Conservation (phyloP, 2,797 vertebrate species). For the Sylvilagus floridanus region DNA sequence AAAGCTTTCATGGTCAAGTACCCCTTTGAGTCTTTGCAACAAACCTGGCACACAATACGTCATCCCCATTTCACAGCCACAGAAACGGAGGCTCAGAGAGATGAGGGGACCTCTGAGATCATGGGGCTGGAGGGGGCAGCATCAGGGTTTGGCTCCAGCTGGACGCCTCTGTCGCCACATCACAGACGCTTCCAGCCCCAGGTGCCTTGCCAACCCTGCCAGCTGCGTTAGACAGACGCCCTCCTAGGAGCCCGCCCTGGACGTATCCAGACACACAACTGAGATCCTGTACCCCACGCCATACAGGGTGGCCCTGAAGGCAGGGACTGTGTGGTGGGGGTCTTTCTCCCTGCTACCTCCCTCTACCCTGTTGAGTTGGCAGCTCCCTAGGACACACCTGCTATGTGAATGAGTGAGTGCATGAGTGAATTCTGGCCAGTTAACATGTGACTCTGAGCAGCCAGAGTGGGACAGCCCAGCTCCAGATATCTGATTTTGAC, state of each 20-base stretch:
- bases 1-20: not conserved
- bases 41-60: not conserved
- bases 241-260: not conserved
- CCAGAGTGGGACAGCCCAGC: not conserved
- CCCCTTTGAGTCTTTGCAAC: not conserved
- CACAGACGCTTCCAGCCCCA: not conserved
- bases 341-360: not conserved
- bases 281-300: not conserved
- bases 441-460: not conserved
- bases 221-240: not conserved
- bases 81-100: not conserved
- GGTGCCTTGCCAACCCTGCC: not conserved
- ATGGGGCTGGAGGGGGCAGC: not conserved
- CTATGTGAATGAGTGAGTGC: not conserved
- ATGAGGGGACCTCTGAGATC: not conserved
- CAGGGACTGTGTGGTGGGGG: not conserved
- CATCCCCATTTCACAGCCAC: not conserved
- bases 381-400: not conserved
- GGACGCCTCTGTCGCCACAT: not conserved
- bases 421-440: not conserved
- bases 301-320: not conserved
- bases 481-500: not conserved
- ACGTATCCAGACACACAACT: not conserved
- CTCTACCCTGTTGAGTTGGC: not conserved
- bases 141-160: not conserved